Evolutionary conservation across 2,797 vertebrate genomes (phyloP).

Genomic region (Pangasius mekongensis): DNA sequence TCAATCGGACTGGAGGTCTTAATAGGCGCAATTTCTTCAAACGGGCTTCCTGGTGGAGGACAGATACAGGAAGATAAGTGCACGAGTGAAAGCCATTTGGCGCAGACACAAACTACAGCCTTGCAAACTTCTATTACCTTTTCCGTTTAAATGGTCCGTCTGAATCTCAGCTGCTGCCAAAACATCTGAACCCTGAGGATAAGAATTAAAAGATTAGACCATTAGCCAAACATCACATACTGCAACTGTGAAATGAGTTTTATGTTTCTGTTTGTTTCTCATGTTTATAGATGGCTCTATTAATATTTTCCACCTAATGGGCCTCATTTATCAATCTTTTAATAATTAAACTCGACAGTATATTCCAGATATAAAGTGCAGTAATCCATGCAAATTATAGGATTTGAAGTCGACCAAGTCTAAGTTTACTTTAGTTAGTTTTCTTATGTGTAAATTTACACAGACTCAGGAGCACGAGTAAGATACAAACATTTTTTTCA

Average conservation of each 20-base stretch:
- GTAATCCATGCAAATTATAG: not conserved
- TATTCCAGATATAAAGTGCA: not conserved
- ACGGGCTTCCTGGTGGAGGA: not conserved
- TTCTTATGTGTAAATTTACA: not conserved
- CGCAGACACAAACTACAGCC: not conserved
- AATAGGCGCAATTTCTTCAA: constrained; percentile 29
- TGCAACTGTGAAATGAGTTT: not conserved
- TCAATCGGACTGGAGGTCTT: constrained; percentile 28
- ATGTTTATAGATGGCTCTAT: not conserved
- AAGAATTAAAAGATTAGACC: constrained; percentile 14
- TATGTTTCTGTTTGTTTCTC: not conserved
- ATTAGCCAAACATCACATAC: not conserved
- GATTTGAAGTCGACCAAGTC: not conserved
- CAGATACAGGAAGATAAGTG: not conserved
- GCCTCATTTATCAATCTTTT: too few species aligned
- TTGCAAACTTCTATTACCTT: constrained; percentile 36
- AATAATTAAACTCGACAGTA: not conserved
- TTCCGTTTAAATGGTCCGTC: constrained; percentile 20
- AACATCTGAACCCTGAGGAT: constrained; percentile 35
- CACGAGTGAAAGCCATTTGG: not conserved
- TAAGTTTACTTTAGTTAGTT: too few species aligned
- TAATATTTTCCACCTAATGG: too few species aligned
- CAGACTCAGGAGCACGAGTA: not conserved
- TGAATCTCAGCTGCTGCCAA: constrained; percentile 31
- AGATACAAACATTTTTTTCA: too few species aligned